These are phyloP conservation scores for Ooceraea biroi DNA, from an alignment of 1,140 invertebrate species.

Conservation along the genomic window DNA sequence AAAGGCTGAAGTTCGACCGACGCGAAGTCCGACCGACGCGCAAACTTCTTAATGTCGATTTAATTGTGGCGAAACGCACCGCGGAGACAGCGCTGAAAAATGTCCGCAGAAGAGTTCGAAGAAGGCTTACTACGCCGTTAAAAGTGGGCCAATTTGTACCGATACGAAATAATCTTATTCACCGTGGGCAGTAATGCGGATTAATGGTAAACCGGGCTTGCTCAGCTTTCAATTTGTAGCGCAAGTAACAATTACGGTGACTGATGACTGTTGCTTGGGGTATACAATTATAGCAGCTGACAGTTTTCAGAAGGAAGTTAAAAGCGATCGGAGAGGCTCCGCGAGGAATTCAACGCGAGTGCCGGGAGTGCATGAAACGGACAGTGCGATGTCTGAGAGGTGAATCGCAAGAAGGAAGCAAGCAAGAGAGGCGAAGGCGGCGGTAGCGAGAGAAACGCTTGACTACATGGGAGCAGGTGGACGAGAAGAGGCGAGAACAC, in stretches of 20 bases:
- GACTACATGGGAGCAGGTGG: slow-evolving; percentile 73
- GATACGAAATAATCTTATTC: too few relatives aligned
- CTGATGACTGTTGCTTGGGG: slow-evolving; percentile 2
- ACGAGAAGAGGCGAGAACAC: slow-evolving; percentile 72
- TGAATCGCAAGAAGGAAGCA: background rate
- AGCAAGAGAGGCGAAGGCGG: background rate
- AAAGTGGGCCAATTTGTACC: background rate
- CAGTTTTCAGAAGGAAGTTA: background rate
- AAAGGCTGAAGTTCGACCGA: slow-evolving; percentile 60
- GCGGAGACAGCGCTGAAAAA: slow-evolving; percentile 33
- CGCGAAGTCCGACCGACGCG: slow-evolving; percentile 24
- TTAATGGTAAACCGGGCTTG: background rate
- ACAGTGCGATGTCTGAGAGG: slow-evolving; percentile 18
- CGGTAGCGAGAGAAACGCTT: background rate
- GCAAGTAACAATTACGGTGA: background rate
- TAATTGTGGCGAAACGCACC: slow-evolving; percentile 60
- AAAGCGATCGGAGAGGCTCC: slow-evolving; percentile 16
- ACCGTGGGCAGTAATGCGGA: too few relatives aligned
- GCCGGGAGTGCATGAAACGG: background rate
- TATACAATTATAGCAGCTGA: background rate
- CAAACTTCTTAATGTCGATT: slow-evolving; percentile 30
- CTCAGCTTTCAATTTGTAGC: background rate
- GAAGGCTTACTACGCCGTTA: background rate
- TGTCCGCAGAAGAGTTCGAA: background rate
- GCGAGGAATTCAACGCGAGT: slow-evolving; percentile 57